Evolutionary conservation across 2,888 invertebrate species (phyloP).

Genomic region (Cheiracanthium punctorium): DNA sequence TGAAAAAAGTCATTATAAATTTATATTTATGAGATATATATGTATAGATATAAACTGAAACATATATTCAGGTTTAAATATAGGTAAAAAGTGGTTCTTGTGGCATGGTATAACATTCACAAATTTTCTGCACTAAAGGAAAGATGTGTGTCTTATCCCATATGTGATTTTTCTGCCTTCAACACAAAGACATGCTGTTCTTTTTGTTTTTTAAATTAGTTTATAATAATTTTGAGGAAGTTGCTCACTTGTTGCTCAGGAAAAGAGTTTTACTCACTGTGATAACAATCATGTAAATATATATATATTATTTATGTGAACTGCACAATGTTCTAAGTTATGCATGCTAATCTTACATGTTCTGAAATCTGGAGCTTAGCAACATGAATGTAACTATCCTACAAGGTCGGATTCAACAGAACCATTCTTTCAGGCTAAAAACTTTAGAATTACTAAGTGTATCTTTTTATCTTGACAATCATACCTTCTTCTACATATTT

Average conservation of each 20-base stretch:
- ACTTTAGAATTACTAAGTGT: neutral
- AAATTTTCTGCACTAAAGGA: neutral
- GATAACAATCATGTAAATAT: constrained; percentile 68
- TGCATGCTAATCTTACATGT: constrained; percentile 53
- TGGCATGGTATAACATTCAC: neutral
- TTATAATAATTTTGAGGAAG: constrained; percentile 50
- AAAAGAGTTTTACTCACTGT: constrained; percentile 68
- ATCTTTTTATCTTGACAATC: constrained; percentile 19
- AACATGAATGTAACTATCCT: constrained; percentile 37
- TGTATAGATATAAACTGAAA: neutral
- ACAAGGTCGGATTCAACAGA: constrained; percentile 44
- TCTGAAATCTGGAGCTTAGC: constrained; percentile 61
- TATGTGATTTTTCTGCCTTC: neutral
- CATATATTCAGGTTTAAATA: neutral
- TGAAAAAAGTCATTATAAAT: neutral
- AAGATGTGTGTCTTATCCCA: neutral
- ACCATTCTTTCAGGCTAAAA: neutral
- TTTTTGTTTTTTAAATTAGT: constrained; percentile 16
- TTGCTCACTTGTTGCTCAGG: constrained; percentile 69
- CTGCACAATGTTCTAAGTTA: constrained; percentile 60
- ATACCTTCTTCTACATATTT: neutral
- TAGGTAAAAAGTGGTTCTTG: neutral
- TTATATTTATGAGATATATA: neutral
- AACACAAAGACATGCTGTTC: constrained; percentile 15
- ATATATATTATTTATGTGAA: constrained; percentile 66